Evolutionary conservation across 2,113 vertebrate species (phyloP), one percentile per base, ranked within the genome.

Genomic region (Mustela nigripes): DNA sequence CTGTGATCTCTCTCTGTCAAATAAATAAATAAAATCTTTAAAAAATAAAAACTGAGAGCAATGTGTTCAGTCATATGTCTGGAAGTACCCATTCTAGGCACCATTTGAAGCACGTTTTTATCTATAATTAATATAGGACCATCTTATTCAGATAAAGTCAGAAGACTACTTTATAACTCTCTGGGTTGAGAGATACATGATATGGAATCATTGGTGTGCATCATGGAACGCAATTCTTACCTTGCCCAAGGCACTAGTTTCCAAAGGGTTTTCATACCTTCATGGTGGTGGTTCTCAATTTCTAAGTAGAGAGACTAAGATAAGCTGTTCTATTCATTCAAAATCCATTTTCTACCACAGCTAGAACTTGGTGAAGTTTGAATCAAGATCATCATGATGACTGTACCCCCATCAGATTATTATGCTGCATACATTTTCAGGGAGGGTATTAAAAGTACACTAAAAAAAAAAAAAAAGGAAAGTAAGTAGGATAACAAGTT

Each of bases 381-480:
- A 91, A 22, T 7, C 69, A 50, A 60, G 24, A 26, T n/a, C 26
- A 26, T 48, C 33, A 45, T 84, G 18, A 12, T 60, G 31, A 83
- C 89, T 62, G 53, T n/a, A 18, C 11, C n/a, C 60, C 91, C 78
- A 88, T 67, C 48, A 96, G n/a, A 95, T 86, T 89, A 74, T 83
- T 92, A 89, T 56, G 28, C 33, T 95, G 36, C 50, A 65, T 21
- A 65, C 7, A n/a, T 89, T 93, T 93, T 94, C 53, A 94, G 9
- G 12, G 24, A 69, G 50, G 12, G 28, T 89, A 71, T 79, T 94
- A 83, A 85, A 91, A 91, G 26, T 3, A 88, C 19, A 73, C 5
- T 36, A 71, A 78, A 71, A 67, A 50, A 50, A 50, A 36, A 50
- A 50, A 69, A 83, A 1, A 76, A 74, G 15, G 12, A 79, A 2